Conservation (phyloP, 2,888 invertebrate genomes). For the Xanthorhoe designata region DNA sequence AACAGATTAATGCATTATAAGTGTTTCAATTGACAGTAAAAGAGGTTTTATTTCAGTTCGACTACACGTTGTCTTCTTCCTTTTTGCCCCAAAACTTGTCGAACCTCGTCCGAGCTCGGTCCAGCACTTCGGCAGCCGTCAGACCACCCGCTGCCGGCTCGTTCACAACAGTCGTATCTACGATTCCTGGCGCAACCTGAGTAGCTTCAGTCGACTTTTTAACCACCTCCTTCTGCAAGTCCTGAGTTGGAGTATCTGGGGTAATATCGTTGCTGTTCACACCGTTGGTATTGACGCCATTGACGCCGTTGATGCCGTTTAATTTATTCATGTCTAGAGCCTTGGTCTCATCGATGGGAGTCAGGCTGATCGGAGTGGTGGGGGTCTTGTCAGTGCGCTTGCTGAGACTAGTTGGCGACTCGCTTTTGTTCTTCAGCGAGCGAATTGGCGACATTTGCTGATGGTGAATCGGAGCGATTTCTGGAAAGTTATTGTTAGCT, state of each 20-base stretch:
- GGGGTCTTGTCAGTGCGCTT: constrained; percentile 83
- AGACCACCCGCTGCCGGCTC: constrained; percentile 79
- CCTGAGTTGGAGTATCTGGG: constrained; percentile 74
- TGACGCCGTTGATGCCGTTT: constrained; percentile 61
- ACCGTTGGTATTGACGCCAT: constrained; percentile 49
- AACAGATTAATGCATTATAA: constrained; percentile 22
- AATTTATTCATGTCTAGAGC: constrained; percentile 79
- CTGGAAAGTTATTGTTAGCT: constrained; percentile 65
- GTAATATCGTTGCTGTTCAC: constrained; percentile 73
- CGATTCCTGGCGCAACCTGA: constrained; percentile 83
- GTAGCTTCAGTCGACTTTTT: constrained; percentile 80
- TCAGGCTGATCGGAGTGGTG: constrained; percentile 79
- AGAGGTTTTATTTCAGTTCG: constrained; percentile 44
- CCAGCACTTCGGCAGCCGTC: constrained; percentile 90
- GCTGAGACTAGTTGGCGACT: constrained; percentile 79
- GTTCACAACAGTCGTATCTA: constrained; percentile 83
- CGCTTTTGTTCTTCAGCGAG: constrained; percentile 77
- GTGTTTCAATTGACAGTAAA: constrained; percentile 58
- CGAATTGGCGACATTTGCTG: constrained; percentile 84
- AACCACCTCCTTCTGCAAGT: constrained; percentile 68
- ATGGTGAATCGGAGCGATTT: constrained; percentile 82
- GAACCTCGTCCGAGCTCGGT: constrained; percentile 92
- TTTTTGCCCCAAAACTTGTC: constrained; percentile 94
- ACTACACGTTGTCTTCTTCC: constrained; percentile 86
- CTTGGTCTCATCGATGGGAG: constrained; percentile 81